Base-by-base conservation (phyloP, 2,888 invertebrate species). In the Malthinus seriepunctatus region DNA sequence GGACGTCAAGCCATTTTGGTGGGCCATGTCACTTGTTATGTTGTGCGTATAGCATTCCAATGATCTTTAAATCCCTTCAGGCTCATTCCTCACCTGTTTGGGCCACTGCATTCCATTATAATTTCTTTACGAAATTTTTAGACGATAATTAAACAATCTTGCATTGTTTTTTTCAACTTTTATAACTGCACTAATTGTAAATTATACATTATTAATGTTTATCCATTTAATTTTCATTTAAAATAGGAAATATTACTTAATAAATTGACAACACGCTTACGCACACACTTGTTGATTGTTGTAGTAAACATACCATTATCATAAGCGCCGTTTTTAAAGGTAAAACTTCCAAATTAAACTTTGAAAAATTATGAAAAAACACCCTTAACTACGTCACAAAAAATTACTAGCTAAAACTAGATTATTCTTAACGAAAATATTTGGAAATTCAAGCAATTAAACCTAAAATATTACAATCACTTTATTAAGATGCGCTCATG, bases 1-100 rank as follows among this genome's bases (percentile, higher is more conserved):
- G 52, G 23, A 5, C 23, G 71, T 71, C 52, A 71, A 68, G 62
- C 72, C 72, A 65, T 68, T 71, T 60, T 72, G 73, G 66, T 71
- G 72, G 68, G 71, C 70, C 71, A 72, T 71, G 62, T 66, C 68
- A 63, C 57, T 63, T 54, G 51, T 34, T 57, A 57, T 31, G 51
- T 56, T 58, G 50, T 58, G 55, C 59, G 56, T 57, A 50, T 50
- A 49, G 62, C 67, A 67, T 67, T 66, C 67, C 63, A 63, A 57
- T 57, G 63, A 39, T 62, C 65, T 56, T 62, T 61, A 57, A 23
- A 65, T 65, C 57, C 65, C 66, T 66, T 63, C 58, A 50, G 66
- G 66, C 66, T 62, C 62, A 62, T 58, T 66, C 63, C 62, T 63
- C 60, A 58, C 58, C 58, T 62, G 56, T 57, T 58, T 56, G 56